phyloP scores from a whole-genome alignment of 2,113 vertebrate species.

The Vicugna pacos region DNA sequence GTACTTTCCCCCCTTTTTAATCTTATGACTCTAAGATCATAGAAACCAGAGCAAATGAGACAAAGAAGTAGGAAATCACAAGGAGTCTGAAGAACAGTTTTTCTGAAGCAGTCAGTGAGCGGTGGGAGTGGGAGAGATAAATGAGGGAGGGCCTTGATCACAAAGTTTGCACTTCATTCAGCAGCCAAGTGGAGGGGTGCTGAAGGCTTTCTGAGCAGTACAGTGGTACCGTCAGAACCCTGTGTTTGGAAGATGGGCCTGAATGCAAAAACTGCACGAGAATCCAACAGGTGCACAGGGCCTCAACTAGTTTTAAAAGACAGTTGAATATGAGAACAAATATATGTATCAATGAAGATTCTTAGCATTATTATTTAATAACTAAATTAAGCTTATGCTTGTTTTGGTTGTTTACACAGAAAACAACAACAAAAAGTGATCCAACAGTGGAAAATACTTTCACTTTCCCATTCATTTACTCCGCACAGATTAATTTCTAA shows the following conservation, averaged over 20 bases:
- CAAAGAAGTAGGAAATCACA: not conserved
- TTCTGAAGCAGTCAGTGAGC: not conserved
- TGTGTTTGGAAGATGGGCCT: not conserved
- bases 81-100: not conserved
- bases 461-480: constrained; percentile 56
- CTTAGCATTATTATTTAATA: constrained; percentile 30
- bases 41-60: not conserved
- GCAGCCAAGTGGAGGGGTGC: not conserved
- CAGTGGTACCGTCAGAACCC: not conserved
- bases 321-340: not conserved
- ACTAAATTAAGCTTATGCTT: constrained; percentile 36
- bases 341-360: not conserved
- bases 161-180: not conserved
- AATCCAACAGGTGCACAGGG: not conserved
- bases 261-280: not conserved
- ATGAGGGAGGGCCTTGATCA: not conserved
- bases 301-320: not conserved
- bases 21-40: not conserved
- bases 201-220: not conserved
- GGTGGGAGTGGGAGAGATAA: not conserved
- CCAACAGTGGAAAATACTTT: constrained; percentile 52
- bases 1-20: not conserved
- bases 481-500: not conserved
- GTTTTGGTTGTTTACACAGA: constrained; percentile 46
- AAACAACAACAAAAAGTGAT: constrained; percentile 1